phyloP scores from a whole-genome alignment of 1,140 invertebrate species.

The Atta texana region DNA sequence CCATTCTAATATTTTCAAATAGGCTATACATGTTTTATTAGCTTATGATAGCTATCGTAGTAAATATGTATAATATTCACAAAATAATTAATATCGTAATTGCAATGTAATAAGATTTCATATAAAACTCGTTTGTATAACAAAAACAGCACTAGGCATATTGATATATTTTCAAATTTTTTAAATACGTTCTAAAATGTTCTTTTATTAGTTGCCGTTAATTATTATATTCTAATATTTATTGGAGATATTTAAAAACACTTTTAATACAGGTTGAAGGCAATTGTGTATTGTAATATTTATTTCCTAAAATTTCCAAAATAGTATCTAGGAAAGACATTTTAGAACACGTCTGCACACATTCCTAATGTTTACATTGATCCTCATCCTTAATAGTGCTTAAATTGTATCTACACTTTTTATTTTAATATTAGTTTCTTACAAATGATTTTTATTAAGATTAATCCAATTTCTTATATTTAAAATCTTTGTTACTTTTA shows the following conservation, averaged over 20 bases:
- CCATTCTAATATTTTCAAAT: slow-evolving; percentile 13
- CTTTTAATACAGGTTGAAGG: slow-evolving; percentile 8
- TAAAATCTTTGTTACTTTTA: slow-evolving; percentile 24
- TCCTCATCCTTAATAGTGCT: slow-evolving; percentile 18
- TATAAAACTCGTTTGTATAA: slow-evolving; percentile 83
- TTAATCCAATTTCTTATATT: slow-evolving; percentile 56
- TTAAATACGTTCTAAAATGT: slow-evolving; percentile 40
- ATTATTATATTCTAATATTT: slow-evolving; percentile 43
- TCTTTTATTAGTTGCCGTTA: slow-evolving; percentile 55
- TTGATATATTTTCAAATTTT: slow-evolving; percentile 76
- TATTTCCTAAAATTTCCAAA: slow-evolving; percentile 24
- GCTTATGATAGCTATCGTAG: slow-evolving; percentile 73
- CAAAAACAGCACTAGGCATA: slow-evolving; percentile 79
- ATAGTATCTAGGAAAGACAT: slow-evolving; percentile 24
- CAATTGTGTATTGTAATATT: slow-evolving; percentile 9
- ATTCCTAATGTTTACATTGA: slow-evolving; percentile 19
- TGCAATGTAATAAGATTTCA: slow-evolving; percentile 80
- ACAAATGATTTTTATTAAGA: slow-evolving; percentile 35
- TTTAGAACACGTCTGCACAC: slow-evolving; percentile 12
- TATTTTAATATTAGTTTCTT: slow-evolving; percentile 82
- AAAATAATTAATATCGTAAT: slow-evolving; percentile 73
- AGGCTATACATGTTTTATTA: slow-evolving; percentile 61
- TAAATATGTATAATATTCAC: slow-evolving; percentile 85
- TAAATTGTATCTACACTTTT: slow-evolving; percentile 80
- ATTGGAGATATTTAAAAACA: slow-evolving; percentile 55